phyloP scores from a whole-genome alignment of 2,888 invertebrate species.

The Gymnocheta viridis region DNA sequence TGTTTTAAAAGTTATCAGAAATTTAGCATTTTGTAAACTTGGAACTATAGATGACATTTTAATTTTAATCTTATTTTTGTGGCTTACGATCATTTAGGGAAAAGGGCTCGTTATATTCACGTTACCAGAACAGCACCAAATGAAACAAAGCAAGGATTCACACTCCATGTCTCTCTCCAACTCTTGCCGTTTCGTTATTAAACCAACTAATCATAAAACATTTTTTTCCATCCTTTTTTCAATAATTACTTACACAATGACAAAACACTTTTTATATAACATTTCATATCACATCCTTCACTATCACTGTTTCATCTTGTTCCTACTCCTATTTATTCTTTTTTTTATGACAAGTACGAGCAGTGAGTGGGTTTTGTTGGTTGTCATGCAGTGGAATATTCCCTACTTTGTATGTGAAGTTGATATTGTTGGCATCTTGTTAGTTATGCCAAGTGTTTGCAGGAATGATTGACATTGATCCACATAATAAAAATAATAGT shows the following conservation, averaged over 20 bases:
- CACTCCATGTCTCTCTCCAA: background rate
- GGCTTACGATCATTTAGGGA: too few species aligned
- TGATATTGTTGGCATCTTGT: conserved; percentile 1
- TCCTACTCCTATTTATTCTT: background rate
- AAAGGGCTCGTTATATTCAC: too few species aligned
- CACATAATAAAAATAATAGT: conserved; percentile 12
- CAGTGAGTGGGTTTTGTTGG: background rate
- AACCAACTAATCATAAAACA: conserved; percentile 50
- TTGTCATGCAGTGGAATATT: background rate
- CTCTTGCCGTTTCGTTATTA: conserved; percentile 17
- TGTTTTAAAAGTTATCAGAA: too few species aligned
- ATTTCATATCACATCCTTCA: conserved; percentile 30
- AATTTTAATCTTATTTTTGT: too few species aligned
- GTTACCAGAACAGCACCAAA: background rate
- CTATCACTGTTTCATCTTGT: background rate
- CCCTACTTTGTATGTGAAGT: background rate
- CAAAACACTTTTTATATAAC: conserved; percentile 36
- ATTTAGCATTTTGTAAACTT: too few species aligned
- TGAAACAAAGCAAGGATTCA: conserved; percentile 22
- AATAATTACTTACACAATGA: conserved; percentile 56
- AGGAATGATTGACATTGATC: conserved; percentile 47
- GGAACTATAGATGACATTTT: too few species aligned
- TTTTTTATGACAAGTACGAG: background rate
- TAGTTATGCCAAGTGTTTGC: conserved; percentile 11
- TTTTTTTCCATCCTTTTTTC: conserved; percentile 24